Evolutionary conservation across 2,797 vertebrate species (phyloP).

Genomic region (Mus spretus): DNA sequence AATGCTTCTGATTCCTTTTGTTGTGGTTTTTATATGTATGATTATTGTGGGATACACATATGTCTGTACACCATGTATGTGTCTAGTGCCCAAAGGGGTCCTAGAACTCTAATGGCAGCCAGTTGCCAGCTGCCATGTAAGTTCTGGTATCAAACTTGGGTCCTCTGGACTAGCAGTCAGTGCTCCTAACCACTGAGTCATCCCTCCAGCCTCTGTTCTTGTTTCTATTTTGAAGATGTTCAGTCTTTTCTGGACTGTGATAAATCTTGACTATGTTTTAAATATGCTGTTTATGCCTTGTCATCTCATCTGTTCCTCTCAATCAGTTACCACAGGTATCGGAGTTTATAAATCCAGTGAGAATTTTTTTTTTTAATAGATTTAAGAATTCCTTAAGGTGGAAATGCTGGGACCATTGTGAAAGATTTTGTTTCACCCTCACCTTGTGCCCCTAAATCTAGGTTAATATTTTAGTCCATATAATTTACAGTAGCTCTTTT

Average conservation of each 20-base stretch:
- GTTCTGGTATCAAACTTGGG: not conserved
- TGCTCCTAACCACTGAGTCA: too few relatives aligned
- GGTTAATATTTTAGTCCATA: not conserved
- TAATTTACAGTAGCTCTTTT: not conserved
- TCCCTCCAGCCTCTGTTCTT: not conserved
- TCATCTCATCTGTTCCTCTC: not conserved
- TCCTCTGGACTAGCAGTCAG: not conserved
- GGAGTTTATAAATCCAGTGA: not conserved
- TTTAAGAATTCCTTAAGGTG: constrained; percentile 33
- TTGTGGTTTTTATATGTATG: not conserved
- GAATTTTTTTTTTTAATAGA: not conserved
- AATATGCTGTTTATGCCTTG: not conserved
- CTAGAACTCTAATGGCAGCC: not conserved
- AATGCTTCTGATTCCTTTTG: not conserved
- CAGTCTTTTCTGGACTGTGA: not conserved
- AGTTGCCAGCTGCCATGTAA: not conserved
- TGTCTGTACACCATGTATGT: not conserved
- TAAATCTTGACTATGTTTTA: constrained; percentile 39
- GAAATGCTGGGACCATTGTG: not conserved
- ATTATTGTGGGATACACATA: not conserved
- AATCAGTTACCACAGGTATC: not conserved
- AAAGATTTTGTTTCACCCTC: constrained; percentile 12
- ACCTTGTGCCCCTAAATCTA: not conserved
- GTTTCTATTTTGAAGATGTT: not conserved
- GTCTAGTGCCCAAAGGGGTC: too few relatives aligned